Evolutionary conservation across 2,888 invertebrate species (phyloP), one percentile per base, ranked within the genome.

Genomic region (Drosophila peninsularis): DNA sequence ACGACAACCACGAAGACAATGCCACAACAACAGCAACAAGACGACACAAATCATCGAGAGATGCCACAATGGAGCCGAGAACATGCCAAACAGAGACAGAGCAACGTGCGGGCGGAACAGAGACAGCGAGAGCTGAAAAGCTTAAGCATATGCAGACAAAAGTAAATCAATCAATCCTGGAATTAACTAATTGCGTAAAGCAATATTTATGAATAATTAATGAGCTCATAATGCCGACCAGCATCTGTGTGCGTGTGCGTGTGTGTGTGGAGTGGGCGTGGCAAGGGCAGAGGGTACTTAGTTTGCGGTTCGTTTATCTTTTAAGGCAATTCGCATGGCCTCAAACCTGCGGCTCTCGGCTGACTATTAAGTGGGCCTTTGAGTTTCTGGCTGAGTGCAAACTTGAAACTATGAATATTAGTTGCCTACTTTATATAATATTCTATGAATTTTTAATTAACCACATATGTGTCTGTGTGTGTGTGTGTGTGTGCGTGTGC

Each of bases 151-250:
- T 67, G 63, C 69, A 77, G 71, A 78, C 75, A 77, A 79, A 80
- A 81, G 80, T 82, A 86, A 83, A 85, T 88, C 88, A 88, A 89
- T 90, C 90, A 90, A 80, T 82, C 82, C 82, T 78, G 73, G 82
- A 82, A 80, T 88, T 87, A 82, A 83, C 82, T 89, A 90, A 89
- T 90, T 89, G 88, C 82, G 79, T 81, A 88, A 79, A 84, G 84
- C 82, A 90, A 84, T 89, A 90, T 88, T 90, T 90, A 90, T 90
- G 88, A 88, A 90, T 89, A 89, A 89, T 88, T 90, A 90, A 90
- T 90, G 81, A 90, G 86, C 80, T 88, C 75, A 74, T 80, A 83
- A 83, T 86, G 81, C 70, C 53, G 53, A 54, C 44, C 37, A 42
- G 24, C 61, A 41, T 19, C 7, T 55, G 44, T 49, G 54, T 27